A percentile compares a stretch with the other conserved stretches of the same genome.
Conservation (phyloP, 2,113 vertebrate genomes). For the Lontra canadensis region DNA sequence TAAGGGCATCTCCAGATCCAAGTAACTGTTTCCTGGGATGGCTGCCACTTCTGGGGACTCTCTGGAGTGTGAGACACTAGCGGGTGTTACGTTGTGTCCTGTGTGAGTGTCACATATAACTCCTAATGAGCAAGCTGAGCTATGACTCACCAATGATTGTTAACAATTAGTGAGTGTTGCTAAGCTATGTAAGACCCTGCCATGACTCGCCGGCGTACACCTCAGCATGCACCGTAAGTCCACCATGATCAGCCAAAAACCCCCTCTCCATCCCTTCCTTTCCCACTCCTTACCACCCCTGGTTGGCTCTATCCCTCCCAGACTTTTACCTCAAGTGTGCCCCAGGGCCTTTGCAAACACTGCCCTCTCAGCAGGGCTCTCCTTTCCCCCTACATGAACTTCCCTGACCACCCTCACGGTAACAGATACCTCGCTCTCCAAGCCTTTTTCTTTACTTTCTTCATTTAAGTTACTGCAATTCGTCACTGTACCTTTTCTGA, state of each 20-base stretch:
- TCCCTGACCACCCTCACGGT: no score
- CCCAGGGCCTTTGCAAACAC: no score
- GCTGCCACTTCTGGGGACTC: neutral
- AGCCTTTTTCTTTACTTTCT: neutral
- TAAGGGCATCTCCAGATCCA: neutral
- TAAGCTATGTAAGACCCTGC: neutral
- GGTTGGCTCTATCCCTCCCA: neutral
- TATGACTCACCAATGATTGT: neutral
- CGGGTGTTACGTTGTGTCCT: neutral
- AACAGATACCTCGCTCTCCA: neutral
- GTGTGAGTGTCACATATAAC: neutral
- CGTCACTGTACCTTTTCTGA: neutral
- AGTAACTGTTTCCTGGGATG: neutral
- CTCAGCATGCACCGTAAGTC: neutral
- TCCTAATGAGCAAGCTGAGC: neutral
- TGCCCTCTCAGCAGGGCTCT: neutral
- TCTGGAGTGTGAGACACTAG: neutral
- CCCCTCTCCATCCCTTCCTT: no score
- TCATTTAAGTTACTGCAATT: neutral
- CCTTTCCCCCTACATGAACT: neutral
- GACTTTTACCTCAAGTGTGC: neutral
- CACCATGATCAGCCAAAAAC: neutral
- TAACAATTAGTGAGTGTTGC: neutral
- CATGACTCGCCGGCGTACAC: neutral
- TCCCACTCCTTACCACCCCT: neutral